Percentiles rank a stretch among this genome's conserved stretches.
phyloP scores from a whole-genome alignment of 2,113 vertebrate species.

The Crotalus horridus region DNA sequence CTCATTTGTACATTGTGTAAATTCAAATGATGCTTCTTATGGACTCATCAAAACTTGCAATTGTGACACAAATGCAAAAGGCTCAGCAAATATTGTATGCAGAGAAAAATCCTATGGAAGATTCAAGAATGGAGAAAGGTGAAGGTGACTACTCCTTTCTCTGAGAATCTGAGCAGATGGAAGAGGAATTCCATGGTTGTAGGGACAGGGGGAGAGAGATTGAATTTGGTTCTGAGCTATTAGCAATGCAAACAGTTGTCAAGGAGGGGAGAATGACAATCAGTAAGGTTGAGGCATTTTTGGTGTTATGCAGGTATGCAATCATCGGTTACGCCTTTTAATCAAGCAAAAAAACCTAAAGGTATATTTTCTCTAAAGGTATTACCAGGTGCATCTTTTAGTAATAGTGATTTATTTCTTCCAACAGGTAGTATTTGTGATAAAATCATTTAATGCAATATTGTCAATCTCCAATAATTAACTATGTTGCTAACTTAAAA shows the following conservation, averaged over 20 bases:
- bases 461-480: background rate
- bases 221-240: background rate
- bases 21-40: background rate
- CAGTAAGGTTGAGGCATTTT: background rate
- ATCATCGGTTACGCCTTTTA: background rate
- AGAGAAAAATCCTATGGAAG: background rate
- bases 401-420: background rate
- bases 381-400: background rate
- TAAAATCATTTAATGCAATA: background rate
- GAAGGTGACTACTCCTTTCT: background rate
- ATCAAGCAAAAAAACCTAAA: background rate
- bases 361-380: background rate
- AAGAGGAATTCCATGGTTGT: background rate
- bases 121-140: background rate
- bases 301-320: background rate
- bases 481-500: background rate
- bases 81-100: background rate
- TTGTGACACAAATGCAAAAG: background rate
- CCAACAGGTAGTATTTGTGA: background rate
- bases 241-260: background rate
- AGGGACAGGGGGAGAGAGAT: background rate
- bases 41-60: background rate
- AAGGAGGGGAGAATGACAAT: background rate
- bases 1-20: background rate
- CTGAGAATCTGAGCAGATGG: background rate